phyloP scores from a whole-genome alignment of 2,797 vertebrate genomes.

The Halcyon badia region DNA sequence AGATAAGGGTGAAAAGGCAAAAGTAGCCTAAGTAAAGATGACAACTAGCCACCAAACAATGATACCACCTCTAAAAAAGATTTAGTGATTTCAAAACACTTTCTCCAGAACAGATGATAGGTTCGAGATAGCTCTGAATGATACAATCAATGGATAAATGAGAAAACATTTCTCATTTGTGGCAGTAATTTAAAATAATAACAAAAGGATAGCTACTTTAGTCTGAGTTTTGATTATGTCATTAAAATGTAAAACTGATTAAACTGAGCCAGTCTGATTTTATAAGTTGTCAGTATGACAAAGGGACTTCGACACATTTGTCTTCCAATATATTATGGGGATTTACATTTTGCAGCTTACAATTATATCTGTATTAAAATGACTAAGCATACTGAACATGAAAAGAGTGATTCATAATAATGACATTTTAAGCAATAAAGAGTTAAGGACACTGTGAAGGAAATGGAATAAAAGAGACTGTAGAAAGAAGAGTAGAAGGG shows the following conservation, averaged over 20 bases:
- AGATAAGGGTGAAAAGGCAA: neutral
- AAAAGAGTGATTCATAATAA: constrained; percentile 53
- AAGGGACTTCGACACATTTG: constrained; percentile 69
- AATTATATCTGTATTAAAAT: constrained; percentile 71
- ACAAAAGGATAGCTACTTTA: neutral
- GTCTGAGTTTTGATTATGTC: constrained; percentile 61
- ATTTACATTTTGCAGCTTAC: constrained; percentile 69
- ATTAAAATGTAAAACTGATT: constrained; percentile 72
- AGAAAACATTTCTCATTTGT: neutral
- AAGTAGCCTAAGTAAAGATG: neutral
- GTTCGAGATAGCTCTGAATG: neutral
- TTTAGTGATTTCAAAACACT: neutral
- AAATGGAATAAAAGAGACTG: constrained; percentile 29
- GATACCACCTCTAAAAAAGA: neutral
- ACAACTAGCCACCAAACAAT: neutral
- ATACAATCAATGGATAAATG: constrained; percentile 27
- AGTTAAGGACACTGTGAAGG: constrained; percentile 48
- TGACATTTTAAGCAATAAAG: constrained; percentile 39
- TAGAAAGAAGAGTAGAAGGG: neutral
- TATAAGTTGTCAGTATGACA: constrained; percentile 67
- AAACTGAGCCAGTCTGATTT: constrained; percentile 57
- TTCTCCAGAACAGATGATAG: neutral
- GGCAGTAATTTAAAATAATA: constrained; percentile 46
- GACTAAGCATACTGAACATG: constrained; percentile 36
- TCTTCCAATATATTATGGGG: constrained; percentile 40